Conservation (phyloP, 2,888 invertebrate genomes). For the Tetrapedia diversipes region DNA sequence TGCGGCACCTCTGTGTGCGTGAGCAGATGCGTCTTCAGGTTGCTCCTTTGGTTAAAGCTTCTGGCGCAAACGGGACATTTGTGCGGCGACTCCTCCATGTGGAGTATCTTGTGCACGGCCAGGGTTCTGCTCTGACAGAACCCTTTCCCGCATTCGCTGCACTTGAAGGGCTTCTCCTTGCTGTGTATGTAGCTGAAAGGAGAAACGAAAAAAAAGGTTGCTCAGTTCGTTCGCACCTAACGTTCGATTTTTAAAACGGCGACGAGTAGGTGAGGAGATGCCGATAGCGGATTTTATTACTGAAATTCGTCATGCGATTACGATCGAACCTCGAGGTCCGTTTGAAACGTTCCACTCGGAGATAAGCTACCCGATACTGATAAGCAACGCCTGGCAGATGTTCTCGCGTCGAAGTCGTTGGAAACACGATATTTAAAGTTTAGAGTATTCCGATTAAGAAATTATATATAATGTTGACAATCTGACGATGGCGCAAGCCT, state of each 20-base stretch:
- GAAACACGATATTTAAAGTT: not conserved
- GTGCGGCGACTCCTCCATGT: constrained; percentile 96
- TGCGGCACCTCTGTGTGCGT: constrained; percentile 90
- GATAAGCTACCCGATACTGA: constrained; percentile 1
- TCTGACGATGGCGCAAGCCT: not conserved
- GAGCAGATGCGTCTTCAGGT: constrained; percentile 94
- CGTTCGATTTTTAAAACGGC: too few relatives aligned
- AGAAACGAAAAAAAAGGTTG: constrained; percentile 19
- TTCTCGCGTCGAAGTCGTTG: not conserved
- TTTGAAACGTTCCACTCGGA: constrained; percentile 1
- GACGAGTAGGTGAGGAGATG: too few relatives aligned
- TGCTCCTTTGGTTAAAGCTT: constrained; percentile 96
- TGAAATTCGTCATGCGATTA: not conserved
- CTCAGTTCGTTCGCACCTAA: too few relatives aligned
- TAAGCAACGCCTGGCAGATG: constrained; percentile 7
- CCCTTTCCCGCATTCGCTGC: constrained; percentile 97
- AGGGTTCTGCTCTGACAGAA: constrained; percentile 98
- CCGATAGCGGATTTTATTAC: too few relatives aligned
- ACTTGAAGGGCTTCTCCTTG: constrained; percentile 99
- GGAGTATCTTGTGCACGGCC: constrained; percentile 97
- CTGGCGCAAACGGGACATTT: constrained; percentile 95
- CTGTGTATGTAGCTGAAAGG: constrained; percentile 99
- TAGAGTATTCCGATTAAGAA: not conserved
- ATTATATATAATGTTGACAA: not conserved
- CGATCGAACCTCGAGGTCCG: constrained; percentile 1